These are phyloP conservation scores for Hyles vespertilio DNA, from an alignment of 1,140 invertebrate genomes.

Conservation along the genomic window DNA sequence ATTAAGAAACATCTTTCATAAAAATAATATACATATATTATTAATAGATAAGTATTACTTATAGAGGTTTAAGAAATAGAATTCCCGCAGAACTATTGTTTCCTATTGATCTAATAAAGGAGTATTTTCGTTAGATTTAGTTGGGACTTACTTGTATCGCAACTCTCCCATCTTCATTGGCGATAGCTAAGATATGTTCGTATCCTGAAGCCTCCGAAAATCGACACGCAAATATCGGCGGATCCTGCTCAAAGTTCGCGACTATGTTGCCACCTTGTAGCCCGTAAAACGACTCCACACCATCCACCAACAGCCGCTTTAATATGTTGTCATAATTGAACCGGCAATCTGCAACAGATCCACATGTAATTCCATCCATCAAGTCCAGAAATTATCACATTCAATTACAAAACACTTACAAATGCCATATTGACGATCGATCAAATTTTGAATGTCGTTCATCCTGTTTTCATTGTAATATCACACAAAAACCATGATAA, in stretches of 20 bases:
- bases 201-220: conserved; percentile 78
- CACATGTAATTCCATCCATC: neutral
- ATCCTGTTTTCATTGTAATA: conserved; percentile 34
- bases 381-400: neutral
- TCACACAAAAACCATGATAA: conserved; percentile 15
- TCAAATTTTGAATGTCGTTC: conserved; percentile 62
- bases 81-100: too few relatives aligned
- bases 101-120: too few relatives aligned
- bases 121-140: too few relatives aligned
- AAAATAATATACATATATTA: too few relatives aligned
- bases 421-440: conserved; percentile 67
- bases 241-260: conserved; percentile 72
- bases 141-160: conserved; percentile 75
- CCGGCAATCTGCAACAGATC: conserved; percentile 53
- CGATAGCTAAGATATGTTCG: conserved; percentile 84
- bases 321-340: conserved; percentile 71
- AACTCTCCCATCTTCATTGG: conserved; percentile 89
- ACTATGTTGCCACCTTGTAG: conserved; percentile 62
- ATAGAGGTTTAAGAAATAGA: too few relatives aligned
- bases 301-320: conserved; percentile 63
- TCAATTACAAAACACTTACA: conserved; percentile 45
- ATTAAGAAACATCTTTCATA: too few relatives aligned
- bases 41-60: too few relatives aligned
- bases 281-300: conserved; percentile 76
- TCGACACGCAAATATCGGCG: conserved; percentile 81